These are phyloP conservation scores for Lochmaea capreae DNA, from an alignment of 2,888 invertebrate genomes.

Conservation along the genomic window DNA sequence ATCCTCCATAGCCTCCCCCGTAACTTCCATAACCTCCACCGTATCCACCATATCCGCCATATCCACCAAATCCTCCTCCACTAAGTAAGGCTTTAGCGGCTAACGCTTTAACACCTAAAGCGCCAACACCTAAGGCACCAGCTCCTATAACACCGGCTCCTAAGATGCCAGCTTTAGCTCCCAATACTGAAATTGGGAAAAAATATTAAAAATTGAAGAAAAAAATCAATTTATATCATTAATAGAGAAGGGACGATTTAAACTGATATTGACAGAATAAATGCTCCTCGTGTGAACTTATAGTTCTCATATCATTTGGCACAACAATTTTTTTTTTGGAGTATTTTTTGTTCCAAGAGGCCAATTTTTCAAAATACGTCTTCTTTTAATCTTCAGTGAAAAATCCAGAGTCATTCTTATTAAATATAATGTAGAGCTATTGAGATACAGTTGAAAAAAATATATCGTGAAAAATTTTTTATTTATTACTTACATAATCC, in stretches of 20 bases:
- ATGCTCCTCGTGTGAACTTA: too few relatives aligned
- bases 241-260: background rate
- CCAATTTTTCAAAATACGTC: too few relatives aligned
- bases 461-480: background rate
- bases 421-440: too few relatives aligned
- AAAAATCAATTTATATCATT: background rate
- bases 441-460: too few relatives aligned
- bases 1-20: constrained; percentile 27
- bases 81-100: background rate
- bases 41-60: constrained; percentile 23
- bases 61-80: constrained; percentile 23
- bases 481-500: background rate
- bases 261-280: too few relatives aligned
- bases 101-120: constrained; percentile 33
- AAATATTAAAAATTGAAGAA: background rate
- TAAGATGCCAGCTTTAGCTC: constrained; percentile 42
- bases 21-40: constrained; percentile 30
- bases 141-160: constrained; percentile 45
- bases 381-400: too few relatives aligned
- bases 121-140: constrained; percentile 42
- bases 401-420: too few relatives aligned
- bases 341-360: too few relatives aligned
- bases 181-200: constrained; percentile 34
- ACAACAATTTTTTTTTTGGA: too few relatives aligned
- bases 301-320: too few relatives aligned